Evolutionary conservation across 2,113 vertebrate genomes (phyloP), one percentile per base, ranked within the genome.

Genomic region (Erinaceus europaeus): DNA sequence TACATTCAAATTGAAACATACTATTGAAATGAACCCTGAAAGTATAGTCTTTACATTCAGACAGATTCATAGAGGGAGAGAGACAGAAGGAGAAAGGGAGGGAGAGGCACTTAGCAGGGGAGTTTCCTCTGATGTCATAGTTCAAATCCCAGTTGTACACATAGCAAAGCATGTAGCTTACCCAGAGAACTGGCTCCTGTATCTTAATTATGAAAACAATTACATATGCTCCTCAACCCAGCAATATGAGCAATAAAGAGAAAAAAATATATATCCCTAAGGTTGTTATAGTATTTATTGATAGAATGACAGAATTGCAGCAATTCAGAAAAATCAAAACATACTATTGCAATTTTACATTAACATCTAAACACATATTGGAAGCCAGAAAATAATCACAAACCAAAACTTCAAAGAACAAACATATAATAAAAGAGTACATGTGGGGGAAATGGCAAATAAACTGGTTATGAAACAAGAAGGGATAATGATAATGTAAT

Each of bases 401-500:
- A 25, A 25, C 18, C 34, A 5, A 72, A 48, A 80, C 23, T 17
- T 21, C 20, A 42, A 46, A 59, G 44, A 89, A 75, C 55, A 89
- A 77, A 87, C 1, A 0, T 36, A 32, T 53, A 71, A 71, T 57
- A 4, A 32, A 65, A 79, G 53, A 78, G 21, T 11, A 5, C 34
- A 40, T 18, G 67, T 32, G 61, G 73, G 61, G 73, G 67, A 91
- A 29, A 80, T 7, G 53, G 29, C 29, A 48, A 74, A 65, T 76
- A 85, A 89, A 72, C 71, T 9, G 1, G 72, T 80, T 65, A 92
- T 65, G 72, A 65, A 83, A 42, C 88, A 89, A 78, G 82, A 76
- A 72, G 62, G 62, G 68, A 83, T 57, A 75, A 72, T 48, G 25
- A 32, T 42, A 90, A 86, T 48, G 44, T 3, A 14, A 88, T 55